A percentile compares a stretch with the other conserved stretches of the same genome.
Evolutionary conservation across 2,797 vertebrate species (phyloP).

Genomic region (Sebastes matsubarae): DNA sequence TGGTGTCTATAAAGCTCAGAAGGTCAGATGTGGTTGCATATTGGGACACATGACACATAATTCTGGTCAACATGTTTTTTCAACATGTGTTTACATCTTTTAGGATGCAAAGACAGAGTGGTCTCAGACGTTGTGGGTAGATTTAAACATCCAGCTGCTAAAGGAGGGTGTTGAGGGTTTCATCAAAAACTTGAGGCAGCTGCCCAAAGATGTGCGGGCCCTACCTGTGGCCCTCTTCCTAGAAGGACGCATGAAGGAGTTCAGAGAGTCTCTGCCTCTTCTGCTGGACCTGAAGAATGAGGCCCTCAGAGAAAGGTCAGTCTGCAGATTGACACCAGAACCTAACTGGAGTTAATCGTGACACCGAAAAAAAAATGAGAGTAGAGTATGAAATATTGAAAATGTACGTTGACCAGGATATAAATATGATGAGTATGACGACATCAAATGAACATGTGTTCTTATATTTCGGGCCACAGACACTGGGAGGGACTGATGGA

Average conservation of each 20-base stretch:
- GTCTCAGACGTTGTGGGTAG: conserved; percentile 94
- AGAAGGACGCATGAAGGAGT: conserved; percentile 91
- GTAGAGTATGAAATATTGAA: neutral
- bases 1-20: conserved; percentile 86
- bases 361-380: neutral
- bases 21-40: conserved; percentile 70
- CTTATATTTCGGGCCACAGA: conserved; percentile 68
- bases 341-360: neutral
- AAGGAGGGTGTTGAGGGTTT: conserved; percentile 91
- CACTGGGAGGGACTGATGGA: conserved; percentile 96
- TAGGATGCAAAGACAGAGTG: conserved; percentile 91
- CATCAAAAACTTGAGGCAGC: conserved; percentile 84
- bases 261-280: conserved; percentile 92
- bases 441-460: neutral
- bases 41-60: neutral
- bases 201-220: conserved; percentile 85
- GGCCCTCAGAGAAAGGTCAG: conserved; percentile 92
- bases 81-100: neutral
- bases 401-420: neutral
- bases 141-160: conserved; percentile 90
- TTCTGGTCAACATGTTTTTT: neutral
- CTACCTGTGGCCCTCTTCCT: conserved; percentile 86
- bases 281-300: conserved; percentile 94
- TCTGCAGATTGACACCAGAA: conserved; percentile 13
- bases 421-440: neutral